phyloP scores from a whole-genome alignment of 2,797 vertebrate species.

The Gallinago nigripennis region DNA sequence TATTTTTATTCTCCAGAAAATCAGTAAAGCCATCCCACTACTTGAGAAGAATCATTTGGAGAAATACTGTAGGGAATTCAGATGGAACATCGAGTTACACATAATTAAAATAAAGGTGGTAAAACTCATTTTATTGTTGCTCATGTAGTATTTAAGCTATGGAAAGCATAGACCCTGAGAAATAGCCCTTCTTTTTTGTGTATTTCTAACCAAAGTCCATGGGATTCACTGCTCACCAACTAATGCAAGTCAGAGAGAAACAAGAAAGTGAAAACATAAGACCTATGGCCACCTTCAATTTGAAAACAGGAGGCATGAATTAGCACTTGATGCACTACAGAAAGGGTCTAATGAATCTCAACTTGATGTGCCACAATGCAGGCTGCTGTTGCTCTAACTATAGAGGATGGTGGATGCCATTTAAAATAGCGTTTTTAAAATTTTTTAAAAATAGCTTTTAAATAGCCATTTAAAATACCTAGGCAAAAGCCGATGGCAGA shows the following conservation, averaged over 20 bases:
- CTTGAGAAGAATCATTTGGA: not conserved
- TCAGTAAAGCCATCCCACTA: not conserved
- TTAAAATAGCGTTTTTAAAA: not conserved
- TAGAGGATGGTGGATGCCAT: not conserved
- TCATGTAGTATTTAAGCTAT: not conserved
- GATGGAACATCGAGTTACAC: not conserved
- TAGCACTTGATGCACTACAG: not conserved
- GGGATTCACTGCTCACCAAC: not conserved
- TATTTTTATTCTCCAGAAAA: not conserved
- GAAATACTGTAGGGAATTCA: not conserved
- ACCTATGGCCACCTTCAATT: not conserved
- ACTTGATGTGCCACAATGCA: not conserved
- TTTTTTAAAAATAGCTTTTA: no score
- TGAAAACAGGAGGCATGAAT: not conserved
- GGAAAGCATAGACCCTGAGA: not conserved
- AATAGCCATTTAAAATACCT: not conserved
- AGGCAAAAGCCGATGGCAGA: not conserved
- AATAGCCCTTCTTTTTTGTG: not conserved
- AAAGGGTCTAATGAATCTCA: not conserved
- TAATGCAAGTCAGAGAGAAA: not conserved
- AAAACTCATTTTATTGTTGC: not conserved
- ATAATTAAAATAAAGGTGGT: not conserved
- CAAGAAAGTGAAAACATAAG: not conserved
- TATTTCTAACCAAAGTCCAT: not conserved
- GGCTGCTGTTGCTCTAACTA: not conserved